These are phyloP conservation scores for Harpegnathos saltator DNA, from an alignment of 1,140 invertebrate species.

Conservation along the genomic window DNA sequence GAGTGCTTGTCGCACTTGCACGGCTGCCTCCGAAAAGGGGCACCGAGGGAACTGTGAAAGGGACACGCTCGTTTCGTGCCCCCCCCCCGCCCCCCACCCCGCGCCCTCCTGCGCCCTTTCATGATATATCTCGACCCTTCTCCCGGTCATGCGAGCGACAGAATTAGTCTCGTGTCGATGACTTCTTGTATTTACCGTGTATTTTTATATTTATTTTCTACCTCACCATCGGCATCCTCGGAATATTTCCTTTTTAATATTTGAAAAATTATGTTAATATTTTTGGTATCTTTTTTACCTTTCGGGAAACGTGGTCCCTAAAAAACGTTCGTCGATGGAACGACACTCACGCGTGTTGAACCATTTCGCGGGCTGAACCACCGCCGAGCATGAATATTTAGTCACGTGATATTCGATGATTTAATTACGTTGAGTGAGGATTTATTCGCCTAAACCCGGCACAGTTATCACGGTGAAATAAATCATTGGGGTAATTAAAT, in stretches of 20 bases:
- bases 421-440: conserved; percentile 55
- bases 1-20: conserved; percentile 19
- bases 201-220: background rate
- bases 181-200: background rate
- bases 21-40: conserved; percentile 39
- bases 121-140: conserved; percentile 25
- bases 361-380: background rate
- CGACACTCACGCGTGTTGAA: no score
- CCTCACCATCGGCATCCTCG: background rate
- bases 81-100: no score
- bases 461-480: conserved; percentile 52
- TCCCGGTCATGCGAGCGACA: background rate
- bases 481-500: conserved; percentile 52
- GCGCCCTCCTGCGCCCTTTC: conserved; percentile 8
- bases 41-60: conserved; percentile 30
- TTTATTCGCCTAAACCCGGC: conserved; percentile 45
- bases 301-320: background rate
- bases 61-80: background rate
- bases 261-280: no score
- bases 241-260: no score
- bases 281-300: no score
- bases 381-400: conserved; percentile 33
- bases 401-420: conserved; percentile 24
- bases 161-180: conserved; percentile 1
- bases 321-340: background rate